Evolutionary conservation across 2,888 invertebrate genomes (phyloP).

Genomic region (Nematopogon swammerdamellus): DNA sequence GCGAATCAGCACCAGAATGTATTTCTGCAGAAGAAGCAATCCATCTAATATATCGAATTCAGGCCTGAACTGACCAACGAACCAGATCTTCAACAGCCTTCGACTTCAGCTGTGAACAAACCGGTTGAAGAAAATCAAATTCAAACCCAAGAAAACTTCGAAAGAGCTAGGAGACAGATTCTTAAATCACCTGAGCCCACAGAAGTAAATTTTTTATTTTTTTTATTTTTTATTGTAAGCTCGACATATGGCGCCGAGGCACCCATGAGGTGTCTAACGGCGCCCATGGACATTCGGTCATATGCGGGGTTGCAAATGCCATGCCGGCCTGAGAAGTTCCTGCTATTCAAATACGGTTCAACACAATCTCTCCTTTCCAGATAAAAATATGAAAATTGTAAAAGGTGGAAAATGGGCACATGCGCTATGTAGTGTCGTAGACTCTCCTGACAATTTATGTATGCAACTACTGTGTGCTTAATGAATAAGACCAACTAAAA

Average conservation of each 20-base stretch:
- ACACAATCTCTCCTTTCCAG: conserved; percentile 1
- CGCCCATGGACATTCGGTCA: too few species aligned
- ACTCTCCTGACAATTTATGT: too few species aligned
- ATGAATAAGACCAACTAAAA: not conserved
- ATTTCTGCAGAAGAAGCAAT: conserved; percentile 1
- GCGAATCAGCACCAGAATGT: conserved; percentile 1
- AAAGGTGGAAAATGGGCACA: not conserved
- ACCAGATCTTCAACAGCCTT: conserved; percentile 1
- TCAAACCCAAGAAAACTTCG: not conserved
- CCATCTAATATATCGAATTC: not conserved
- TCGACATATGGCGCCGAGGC: too few species aligned
- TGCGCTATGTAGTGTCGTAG: too few species aligned
- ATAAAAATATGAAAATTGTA: not conserved
- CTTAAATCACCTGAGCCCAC: not conserved
- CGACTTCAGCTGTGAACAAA: conserved; percentile 1
- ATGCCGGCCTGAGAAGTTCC: too few species aligned
- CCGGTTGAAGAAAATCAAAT: not conserved
- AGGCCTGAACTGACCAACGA: conserved; percentile 1
- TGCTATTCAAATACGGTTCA: not conserved
- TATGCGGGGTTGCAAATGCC: too few species aligned
- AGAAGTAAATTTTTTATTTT: too few species aligned
- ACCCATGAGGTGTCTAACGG: too few species aligned
- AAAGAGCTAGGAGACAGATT: not conserved
- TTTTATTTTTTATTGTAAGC: too few species aligned
- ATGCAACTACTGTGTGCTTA: not conserved